These are phyloP conservation scores for Seriola rivoliana DNA, from an alignment of 2,113 vertebrate genomes.

Conservation along the genomic window DNA sequence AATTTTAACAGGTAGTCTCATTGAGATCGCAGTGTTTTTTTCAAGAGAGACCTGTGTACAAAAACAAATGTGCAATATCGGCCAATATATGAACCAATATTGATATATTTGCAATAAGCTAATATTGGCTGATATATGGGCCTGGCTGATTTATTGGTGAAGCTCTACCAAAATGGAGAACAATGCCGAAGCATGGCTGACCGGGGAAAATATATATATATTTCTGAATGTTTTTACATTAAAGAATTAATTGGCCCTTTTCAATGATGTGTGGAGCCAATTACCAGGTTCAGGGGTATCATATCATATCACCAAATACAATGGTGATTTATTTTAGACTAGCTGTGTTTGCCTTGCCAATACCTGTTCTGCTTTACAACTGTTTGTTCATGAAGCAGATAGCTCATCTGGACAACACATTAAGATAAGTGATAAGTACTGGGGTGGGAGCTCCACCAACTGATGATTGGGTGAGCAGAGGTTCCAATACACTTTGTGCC, in stretches of 20 bases:
- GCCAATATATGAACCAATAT: too few species aligned
- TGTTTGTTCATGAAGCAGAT: background rate
- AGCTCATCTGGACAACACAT: background rate
- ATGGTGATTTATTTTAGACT: background rate
- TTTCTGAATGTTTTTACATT: background rate
- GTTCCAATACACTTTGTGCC: background rate
- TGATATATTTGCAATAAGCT: too few species aligned
- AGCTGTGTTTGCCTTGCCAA: background rate
- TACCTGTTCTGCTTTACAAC: background rate
- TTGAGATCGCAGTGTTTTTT: too few species aligned
- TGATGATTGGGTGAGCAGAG: background rate
- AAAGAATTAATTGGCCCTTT: background rate
- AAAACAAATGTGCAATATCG: too few species aligned
- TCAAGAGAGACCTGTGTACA: too few species aligned
- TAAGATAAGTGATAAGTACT: background rate
- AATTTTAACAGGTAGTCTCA: too few species aligned
- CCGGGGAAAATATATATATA: background rate
- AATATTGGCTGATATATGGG: too few species aligned
- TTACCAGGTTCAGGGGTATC: background rate
- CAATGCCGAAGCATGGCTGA: background rate
- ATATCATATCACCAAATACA: background rate
- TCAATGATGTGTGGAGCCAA: background rate
- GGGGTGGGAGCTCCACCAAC: background rate
- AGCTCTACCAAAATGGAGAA: background rate
- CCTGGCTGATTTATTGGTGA: too few species aligned